These are phyloP conservation scores for Acleris holmiana DNA, from an alignment of 2,888 invertebrate species.

Conservation along the genomic window DNA sequence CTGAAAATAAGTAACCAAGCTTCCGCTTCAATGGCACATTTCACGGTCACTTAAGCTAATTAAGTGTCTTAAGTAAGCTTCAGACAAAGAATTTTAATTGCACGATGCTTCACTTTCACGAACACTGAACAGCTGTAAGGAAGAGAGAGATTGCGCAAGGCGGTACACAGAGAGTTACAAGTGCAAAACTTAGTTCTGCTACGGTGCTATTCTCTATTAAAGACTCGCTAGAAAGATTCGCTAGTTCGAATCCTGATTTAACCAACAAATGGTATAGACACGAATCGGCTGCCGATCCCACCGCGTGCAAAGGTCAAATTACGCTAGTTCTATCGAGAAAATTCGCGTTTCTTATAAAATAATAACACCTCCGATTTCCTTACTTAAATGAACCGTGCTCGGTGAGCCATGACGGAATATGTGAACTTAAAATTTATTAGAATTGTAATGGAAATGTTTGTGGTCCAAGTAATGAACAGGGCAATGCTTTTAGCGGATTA, in stretches of 20 bases:
- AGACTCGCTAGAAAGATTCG: too few species aligned
- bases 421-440: constrained; percentile 8
- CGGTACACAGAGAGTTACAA: constrained; percentile 4
- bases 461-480: not conserved
- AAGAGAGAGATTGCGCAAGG: not conserved
- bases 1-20: not conserved
- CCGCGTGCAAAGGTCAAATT: too few species aligned
- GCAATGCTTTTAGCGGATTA: too few species aligned
- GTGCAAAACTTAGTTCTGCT: constrained; percentile 5
- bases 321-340: too few species aligned
- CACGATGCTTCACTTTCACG: constrained; percentile 1
- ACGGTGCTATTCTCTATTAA: too few species aligned
- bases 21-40: not conserved
- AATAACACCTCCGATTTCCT: constrained; percentile 2
- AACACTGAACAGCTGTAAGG: constrained; percentile 2
- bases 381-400: constrained; percentile 7
- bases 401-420: constrained; percentile 4
- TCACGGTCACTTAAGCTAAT: not conserved
- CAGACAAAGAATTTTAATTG: not conserved
- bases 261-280: too few species aligned
- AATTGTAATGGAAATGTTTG: not conserved
- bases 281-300: too few species aligned
- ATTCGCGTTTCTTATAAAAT: too few species aligned
- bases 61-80: constrained; percentile 2
- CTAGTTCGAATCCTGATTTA: too few species aligned